Evolutionary conservation across 2,888 invertebrate species (phyloP).

Genomic region (Andrena flavipes): DNA sequence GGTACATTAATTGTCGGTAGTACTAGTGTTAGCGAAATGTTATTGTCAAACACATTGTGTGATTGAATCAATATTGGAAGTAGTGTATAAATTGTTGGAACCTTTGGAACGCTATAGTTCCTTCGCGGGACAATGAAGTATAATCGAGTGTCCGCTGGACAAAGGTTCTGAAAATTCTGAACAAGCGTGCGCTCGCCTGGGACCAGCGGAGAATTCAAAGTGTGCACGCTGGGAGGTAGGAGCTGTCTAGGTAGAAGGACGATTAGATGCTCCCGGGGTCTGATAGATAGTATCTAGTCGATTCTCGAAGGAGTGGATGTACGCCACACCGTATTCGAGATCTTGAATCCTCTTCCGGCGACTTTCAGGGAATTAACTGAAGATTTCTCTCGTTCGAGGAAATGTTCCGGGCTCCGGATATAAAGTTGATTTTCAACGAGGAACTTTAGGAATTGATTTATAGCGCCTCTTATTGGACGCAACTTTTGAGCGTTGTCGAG

Average conservation of each 20-base stretch:
- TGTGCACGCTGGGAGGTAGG: conserved; percentile 13
- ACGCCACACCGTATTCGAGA: conserved; percentile 21
- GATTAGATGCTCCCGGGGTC: conserved; percentile 38
- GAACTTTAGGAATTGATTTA: conserved; percentile 36
- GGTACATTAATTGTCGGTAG: no score
- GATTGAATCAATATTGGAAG: no score
- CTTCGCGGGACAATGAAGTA: neutral
- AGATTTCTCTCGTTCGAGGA: conserved; percentile 14
- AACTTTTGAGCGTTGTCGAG: conserved; percentile 19
- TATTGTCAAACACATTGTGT: no score
- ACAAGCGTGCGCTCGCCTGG: neutral
- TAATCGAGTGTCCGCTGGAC: neutral
- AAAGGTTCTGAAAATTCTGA: conserved; percentile 15
- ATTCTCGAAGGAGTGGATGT: conserved; percentile 30
- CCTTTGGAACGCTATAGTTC: neutral
- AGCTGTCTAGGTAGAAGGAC: neutral
- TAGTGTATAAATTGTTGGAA: no score
- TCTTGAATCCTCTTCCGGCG: conserved; percentile 36
- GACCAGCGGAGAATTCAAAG: conserved; percentile 27
- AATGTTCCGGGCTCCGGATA: neutral
- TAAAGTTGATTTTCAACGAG: conserved; percentile 23
- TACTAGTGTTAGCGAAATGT: no score
- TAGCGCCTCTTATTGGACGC: neutral
- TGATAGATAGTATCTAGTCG: conserved; percentile 22
- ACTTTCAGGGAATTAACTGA: conserved; percentile 52